Base-by-base conservation (phyloP, 2,888 invertebrate species). In the Dasysyrphus albostriatus region DNA sequence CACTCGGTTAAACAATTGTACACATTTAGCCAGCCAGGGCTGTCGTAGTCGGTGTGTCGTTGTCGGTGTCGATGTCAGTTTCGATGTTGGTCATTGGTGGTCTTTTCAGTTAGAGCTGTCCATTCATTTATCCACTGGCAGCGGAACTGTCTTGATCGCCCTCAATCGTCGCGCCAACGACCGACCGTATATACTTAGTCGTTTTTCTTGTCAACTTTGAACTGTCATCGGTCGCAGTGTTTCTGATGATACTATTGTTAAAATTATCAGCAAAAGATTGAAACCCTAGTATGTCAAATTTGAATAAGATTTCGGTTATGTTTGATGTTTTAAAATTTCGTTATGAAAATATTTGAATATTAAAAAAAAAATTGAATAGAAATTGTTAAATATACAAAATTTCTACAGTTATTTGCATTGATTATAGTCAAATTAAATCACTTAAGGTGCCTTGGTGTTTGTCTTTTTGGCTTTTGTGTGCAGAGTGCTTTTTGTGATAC, bases 121-220 rank as follows among this genome's bases (percentile, higher is more conserved):
- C 84, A 85, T 81, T 85, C 84, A 85, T 85, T 85, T 73, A 81
- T 61, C 81, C 81, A 85, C 72, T 77, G 81, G 54, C 84, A 85
- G 81, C 81, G 61, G 72, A 73, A 77, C 81, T 61, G 81, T 81
- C 81, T 81, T 81, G 84, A 76, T 85, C 84, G 70, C 51, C 34
- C 44, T 47, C n/a, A 8, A 49, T 19, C 42, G 29, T 14, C 54
- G 29, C 51, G 29, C 5, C 54, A n/a, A 8, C 47, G 16, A 47
- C 37, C 61, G 61, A n/a, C n/a, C n/a, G n/a, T n/a, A n/a, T n/a
- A n/a, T 51, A 37, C 56, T 14, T 65, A 19, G 34, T 75, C 39
- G 61, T 51, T 32, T 61, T 70, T 8, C n/a, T 75, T 56, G 69
- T 56, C 67, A 74, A 24, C 44, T 69, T 32, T 51, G 34, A 65